A percentile compares a stretch with the other conserved stretches of the same genome.
phyloP scores from a whole-genome alignment of 2,113 vertebrate species.

The Nycticorax nycticorax region DNA sequence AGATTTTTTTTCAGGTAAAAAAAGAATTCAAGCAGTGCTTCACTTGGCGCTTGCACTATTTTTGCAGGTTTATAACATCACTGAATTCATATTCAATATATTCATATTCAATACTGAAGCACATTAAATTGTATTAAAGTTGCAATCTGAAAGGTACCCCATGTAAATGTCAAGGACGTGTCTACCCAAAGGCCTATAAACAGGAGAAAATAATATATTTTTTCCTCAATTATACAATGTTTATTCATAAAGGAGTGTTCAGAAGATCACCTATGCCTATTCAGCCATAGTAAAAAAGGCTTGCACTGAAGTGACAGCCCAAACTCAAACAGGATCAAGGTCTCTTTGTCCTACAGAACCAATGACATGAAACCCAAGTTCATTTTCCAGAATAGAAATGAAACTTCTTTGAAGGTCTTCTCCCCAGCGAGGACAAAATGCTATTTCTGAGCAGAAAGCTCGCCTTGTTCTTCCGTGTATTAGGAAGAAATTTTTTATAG shows the following conservation, averaged over 20 bases:
- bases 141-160: background rate
- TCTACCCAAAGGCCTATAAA: background rate
- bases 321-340: background rate
- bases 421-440: background rate
- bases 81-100: background rate
- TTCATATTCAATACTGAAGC: background rate
- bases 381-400: background rate
- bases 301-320: background rate
- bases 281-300: background rate
- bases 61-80: background rate
- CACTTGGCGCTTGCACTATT: background rate
- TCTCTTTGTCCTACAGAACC: background rate
- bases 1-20: background rate
- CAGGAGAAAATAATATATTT: background rate
- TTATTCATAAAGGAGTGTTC: background rate
- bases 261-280: background rate
- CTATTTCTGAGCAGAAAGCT: background rate
- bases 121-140: background rate
- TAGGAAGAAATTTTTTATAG: background rate
- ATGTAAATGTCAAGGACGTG: background rate
- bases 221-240: background rate
- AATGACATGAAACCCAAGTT: background rate
- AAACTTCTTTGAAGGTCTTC: background rate
- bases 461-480: background rate
- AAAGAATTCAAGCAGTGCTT: background rate